phyloP scores from a whole-genome alignment of 2,888 invertebrate genomes.

The Pyrocoelia pectoralis region DNA sequence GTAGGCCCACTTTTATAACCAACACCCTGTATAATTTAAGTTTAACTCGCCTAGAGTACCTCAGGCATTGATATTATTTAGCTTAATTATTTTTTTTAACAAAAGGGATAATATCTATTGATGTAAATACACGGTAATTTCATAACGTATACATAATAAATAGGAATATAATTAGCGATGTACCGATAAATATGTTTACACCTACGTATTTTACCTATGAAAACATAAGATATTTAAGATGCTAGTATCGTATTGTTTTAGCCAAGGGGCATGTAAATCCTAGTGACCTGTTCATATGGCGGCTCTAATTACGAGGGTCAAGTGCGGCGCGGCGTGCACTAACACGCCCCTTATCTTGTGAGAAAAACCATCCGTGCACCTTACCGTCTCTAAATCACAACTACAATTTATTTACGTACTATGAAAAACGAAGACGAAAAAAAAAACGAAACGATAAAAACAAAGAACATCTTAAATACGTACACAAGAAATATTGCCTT shows the following conservation, averaged over 20 bases:
- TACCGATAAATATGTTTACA: constrained; percentile 1
- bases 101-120: too few species aligned
- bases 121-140: too few species aligned
- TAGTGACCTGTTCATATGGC: constrained; percentile 49
- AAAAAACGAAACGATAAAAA: too few species aligned
- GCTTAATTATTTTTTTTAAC: too few species aligned
- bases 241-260: constrained; percentile 18
- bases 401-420: constrained; percentile 9
- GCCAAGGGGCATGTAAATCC: constrained; percentile 44
- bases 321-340: constrained; percentile 51
- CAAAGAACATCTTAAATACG: constrained; percentile 1
- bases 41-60: too few species aligned
- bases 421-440: constrained; percentile 13
- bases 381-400: constrained; percentile 49
- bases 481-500: constrained; percentile 9
- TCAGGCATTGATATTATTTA: too few species aligned
- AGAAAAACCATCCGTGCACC: constrained; percentile 49
- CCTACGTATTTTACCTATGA: neutral
- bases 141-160: neutral
- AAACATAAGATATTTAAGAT: constrained; percentile 11
- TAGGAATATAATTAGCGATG: constrained; percentile 7
- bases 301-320: constrained; percentile 57
- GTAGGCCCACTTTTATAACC: too few species aligned
- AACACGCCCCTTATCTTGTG: constrained; percentile 55
- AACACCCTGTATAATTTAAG: too few species aligned